Conservation (phyloP, 2,113 vertebrate genomes). For the Neotragus pygmaeus region DNA sequence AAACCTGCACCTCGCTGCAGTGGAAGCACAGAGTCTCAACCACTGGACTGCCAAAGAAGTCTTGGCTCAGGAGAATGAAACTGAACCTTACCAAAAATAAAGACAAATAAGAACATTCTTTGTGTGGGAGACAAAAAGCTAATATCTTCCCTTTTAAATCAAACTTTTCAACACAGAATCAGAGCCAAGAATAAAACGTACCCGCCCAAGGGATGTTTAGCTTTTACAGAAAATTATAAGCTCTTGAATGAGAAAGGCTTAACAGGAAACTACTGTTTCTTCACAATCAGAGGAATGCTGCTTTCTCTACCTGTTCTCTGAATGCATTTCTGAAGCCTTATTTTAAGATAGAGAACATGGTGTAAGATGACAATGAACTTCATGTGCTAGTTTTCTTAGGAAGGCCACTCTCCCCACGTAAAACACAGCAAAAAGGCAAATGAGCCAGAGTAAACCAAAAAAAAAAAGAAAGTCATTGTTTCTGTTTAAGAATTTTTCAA, state of each 20-base stretch:
- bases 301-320: neutral
- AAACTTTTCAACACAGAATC: conserved; percentile 28
- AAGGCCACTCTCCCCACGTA: neutral
- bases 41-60: neutral
- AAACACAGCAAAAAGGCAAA: neutral
- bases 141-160: neutral
- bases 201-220: neutral
- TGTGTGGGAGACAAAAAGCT: neutral
- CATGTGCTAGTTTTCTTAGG: neutral
- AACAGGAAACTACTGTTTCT: conserved; percentile 1
- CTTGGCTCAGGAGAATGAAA: neutral
- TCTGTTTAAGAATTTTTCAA: neutral
- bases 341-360: neutral
- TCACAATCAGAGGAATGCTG: neutral
- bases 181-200: conserved; percentile 24
- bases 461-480: neutral
- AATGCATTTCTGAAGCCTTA: neutral
- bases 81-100: neutral
- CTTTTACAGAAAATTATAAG: conserved; percentile 40
- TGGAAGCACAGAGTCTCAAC: neutral
- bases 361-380: neutral
- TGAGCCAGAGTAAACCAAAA: neutral
- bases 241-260: conserved; percentile 19
- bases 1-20: neutral
- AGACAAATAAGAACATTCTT: neutral